A percentile compares a stretch with the other conserved stretches of the same genome.
These are phyloP conservation scores for Urocyon cinereoargenteus DNA, from an alignment of 2,797 vertebrate genomes.

Conservation along the genomic window DNA sequence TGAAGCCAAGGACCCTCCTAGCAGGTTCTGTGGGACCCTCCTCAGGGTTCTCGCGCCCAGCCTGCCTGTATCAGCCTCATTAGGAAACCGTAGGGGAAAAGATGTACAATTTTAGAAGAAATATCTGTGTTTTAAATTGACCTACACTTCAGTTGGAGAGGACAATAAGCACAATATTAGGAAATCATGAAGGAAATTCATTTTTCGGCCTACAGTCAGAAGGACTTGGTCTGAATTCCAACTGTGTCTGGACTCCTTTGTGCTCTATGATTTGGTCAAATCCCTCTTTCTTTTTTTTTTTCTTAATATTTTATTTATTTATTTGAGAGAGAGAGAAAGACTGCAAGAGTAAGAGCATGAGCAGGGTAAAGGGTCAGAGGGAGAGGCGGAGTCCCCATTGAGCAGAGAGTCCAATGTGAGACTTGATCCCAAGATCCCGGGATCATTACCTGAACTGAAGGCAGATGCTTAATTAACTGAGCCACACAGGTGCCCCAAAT, in stretches of 20 bases:
- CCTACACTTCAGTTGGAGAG: neutral
- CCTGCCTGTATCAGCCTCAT: neutral
- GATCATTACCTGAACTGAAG: no score
- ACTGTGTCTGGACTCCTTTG: neutral
- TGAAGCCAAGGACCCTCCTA: neutral
- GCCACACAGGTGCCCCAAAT: neutral
- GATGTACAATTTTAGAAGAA: neutral
- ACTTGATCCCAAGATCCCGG: no score
- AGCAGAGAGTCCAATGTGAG: no score
- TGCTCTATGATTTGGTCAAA: neutral
- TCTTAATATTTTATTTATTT: no score
- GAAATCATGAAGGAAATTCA: neutral
- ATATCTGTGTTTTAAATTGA: neutral
- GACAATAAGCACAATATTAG: neutral
- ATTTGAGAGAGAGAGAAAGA: no score
- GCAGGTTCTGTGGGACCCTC: neutral
- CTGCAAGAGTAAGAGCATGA: no score
- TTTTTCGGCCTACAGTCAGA: neutral
- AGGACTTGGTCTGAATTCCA: neutral
- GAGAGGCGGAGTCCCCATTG: no score
- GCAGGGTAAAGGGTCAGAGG: no score
- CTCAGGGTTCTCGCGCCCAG: neutral
- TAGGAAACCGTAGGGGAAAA: neutral
- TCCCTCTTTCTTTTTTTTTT: neutral
- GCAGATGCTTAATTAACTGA: no score